Percentiles rank a stretch among this genome's conserved stretches.
phyloP scores from a whole-genome alignment of 2,888 invertebrate species.

The Ypsolopha sequella region DNA sequence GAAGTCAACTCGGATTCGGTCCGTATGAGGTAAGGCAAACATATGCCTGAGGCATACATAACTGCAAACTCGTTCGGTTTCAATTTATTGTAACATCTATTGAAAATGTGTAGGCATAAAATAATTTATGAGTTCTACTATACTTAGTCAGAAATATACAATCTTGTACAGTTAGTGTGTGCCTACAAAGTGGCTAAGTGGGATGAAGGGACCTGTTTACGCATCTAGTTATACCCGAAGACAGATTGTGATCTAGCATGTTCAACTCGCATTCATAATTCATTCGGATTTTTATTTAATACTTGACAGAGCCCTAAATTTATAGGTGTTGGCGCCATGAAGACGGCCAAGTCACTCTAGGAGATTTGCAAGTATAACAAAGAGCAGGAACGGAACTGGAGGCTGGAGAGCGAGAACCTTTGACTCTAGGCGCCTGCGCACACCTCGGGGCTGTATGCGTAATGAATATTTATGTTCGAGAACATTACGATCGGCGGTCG shows the following conservation, averaged over 20 bases:
- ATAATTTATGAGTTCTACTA: no score
- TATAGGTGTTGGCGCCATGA: slow-evolving; percentile 62
- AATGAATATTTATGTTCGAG: slow-evolving; percentile 51
- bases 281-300: slow-evolving; percentile 61
- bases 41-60: no score
- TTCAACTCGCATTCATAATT: slow-evolving; percentile 52
- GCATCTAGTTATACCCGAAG: slow-evolving; percentile 33
- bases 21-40: no score
- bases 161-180: no score
- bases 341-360: slow-evolving; percentile 45
- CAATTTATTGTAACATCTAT: no score
- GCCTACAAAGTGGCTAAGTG: slow-evolving; percentile 1
- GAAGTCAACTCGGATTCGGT: background rate
- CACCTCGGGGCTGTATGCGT: slow-evolving; percentile 18
- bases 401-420: slow-evolving; percentile 39
- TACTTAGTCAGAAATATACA: no score
- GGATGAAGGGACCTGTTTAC: slow-evolving; percentile 48
- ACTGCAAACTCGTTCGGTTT: no score
- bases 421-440: slow-evolving; percentile 38
- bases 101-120: no score
- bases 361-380: slow-evolving; percentile 49
- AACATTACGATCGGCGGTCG: slow-evolving; percentile 19
- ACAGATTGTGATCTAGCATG: slow-evolving; percentile 54
- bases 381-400: slow-evolving; percentile 11
- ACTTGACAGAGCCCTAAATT: slow-evolving; percentile 62